These are phyloP conservation scores for Drosophila diplacantha DNA, from an alignment of 2,888 invertebrate genomes.

Conservation along the genomic window DNA sequence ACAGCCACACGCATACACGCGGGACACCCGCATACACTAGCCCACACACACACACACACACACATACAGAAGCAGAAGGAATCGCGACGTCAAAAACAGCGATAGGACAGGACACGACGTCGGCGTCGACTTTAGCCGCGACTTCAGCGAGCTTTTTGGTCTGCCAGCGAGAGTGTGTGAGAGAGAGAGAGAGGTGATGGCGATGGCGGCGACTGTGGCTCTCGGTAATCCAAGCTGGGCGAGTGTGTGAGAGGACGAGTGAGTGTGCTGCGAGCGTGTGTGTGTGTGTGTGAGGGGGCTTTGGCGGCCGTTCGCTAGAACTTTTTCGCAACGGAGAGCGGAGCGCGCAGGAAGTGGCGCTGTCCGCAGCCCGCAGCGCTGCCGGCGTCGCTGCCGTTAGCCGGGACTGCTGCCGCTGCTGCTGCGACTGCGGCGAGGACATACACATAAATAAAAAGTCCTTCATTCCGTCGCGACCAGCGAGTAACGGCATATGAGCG, in stretches of 20 bases:
- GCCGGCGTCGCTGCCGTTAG: constrained; percentile 44
- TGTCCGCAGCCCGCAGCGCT: constrained; percentile 23
- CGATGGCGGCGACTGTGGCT: constrained; percentile 1
- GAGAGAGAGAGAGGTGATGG: no score
- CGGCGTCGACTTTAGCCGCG: constrained; percentile 43
- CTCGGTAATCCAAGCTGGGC: constrained; percentile 28
- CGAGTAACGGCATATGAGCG: constrained; percentile 74
- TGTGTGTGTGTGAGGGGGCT: constrained; percentile 23
- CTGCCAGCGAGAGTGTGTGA: constrained; percentile 6
- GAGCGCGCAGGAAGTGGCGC: constrained; percentile 31
- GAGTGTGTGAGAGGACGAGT: constrained; percentile 10
- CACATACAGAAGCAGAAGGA: constrained; percentile 19
- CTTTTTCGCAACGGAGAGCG: constrained; percentile 39
- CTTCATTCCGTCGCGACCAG: constrained; percentile 78
- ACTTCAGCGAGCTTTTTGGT: constrained; percentile 54
- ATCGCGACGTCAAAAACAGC: constrained; percentile 45
- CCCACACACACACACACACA: constrained; percentile 2
- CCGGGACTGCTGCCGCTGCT: constrained; percentile 31
- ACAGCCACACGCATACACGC: constrained; percentile 4
- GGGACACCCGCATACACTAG: constrained; percentile 11
- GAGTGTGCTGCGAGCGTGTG: constrained; percentile 1
- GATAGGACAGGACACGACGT: constrained; percentile 37
- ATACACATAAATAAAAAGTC: constrained; percentile 78
- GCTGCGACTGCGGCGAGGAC: constrained; percentile 64
- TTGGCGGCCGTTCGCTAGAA: constrained; percentile 46